phyloP scores from a whole-genome alignment of 2,797 vertebrate genomes.

The Remorina albescens region DNA sequence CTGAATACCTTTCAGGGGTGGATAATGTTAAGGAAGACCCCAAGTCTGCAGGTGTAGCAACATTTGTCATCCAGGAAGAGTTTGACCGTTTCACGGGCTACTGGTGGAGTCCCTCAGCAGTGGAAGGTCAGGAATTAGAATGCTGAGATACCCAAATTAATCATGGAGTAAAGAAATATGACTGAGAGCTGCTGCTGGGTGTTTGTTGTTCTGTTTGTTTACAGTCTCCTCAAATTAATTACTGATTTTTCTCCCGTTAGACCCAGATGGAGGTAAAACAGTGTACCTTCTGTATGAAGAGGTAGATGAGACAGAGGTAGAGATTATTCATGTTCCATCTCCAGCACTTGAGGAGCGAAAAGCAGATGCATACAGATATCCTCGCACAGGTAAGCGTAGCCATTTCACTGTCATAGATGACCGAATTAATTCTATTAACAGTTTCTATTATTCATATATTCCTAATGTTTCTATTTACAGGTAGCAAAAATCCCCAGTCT shows the following conservation, averaged over 20 bases:
- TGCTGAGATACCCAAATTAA: neutral
- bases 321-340: constrained; percentile 97
- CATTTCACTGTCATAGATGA: neutral
- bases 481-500: constrained; percentile 97
- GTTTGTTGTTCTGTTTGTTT: neutral
- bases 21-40: constrained; percentile 95
- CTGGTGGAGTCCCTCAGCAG: constrained; percentile 95
- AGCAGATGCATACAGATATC: constrained; percentile 96
- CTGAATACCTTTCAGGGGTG: constrained; percentile 81
- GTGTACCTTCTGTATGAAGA: constrained; percentile 95
- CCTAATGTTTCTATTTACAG: constrained; percentile 69
- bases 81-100: constrained; percentile 98
- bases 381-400: constrained; percentile 89
- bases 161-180: neutral
- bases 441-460: neutral
- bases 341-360: constrained; percentile 96
- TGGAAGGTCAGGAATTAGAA: constrained; percentile 85
- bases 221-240: rapidly evolving
- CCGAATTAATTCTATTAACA: neutral
- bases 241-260: constrained; percentile 70
- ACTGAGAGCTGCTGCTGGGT: neutral
- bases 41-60: constrained; percentile 95
- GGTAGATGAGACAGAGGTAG: constrained; percentile 97
- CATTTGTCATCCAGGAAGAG: constrained; percentile 99
- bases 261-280: constrained; percentile 87